Base-by-base conservation (phyloP, 2,888 invertebrate species). In the Esperia sulphurella region DNA sequence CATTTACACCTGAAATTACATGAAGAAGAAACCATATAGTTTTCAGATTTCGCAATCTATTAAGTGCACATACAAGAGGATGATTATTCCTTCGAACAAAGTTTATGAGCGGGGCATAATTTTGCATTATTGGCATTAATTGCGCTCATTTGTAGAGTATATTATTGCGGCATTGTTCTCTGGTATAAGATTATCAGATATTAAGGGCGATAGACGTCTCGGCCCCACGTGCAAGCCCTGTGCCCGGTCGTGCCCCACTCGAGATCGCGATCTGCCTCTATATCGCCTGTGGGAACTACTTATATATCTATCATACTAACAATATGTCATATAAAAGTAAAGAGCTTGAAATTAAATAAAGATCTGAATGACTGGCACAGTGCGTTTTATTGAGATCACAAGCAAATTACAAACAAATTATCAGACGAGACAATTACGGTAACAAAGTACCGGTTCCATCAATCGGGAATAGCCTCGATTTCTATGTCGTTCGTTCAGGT, bases 261-360 rank as follows among this genome's bases (percentile, higher is more conserved):
- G 53, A 68, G 79, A 83, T 83, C 74, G 71, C 68, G 76, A 80
- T 85, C 75, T 66, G 53, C 67, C 65, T 39, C 71, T 71, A 75
- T 72, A 71, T 67, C 65, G 74, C 75, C 74, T 76, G 76, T 80
- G 78, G 78, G 80, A 84, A 77, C 57, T n/a, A n/a, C n/a, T n/a
- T n/a, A n/a, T n/a, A n/a, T n/a, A n/a, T 57, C 35, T 37, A 10
- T 43, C 14, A 13, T 28, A 13, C 14, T 33, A 29, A 49, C 28
- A 61, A 51, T 57, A 54, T 49, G 51, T 54, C 43, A 43, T 35
- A 35, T n/a, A 35, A 35, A 21, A 21, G 21, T 21, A 21, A 21
- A 21, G 5, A 35, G 21, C 21, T 21, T 2, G n/a, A n/a, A n/a
- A n/a, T n/a, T n/a, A n/a, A n/a, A n/a, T n/a, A n/a, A n/a, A n/a